A percentile compares a stretch with the other conserved stretches of the same genome.
Conservation (phyloP, 1,140 invertebrate genomes). For the Yoshiicerus persimilis region DNA sequence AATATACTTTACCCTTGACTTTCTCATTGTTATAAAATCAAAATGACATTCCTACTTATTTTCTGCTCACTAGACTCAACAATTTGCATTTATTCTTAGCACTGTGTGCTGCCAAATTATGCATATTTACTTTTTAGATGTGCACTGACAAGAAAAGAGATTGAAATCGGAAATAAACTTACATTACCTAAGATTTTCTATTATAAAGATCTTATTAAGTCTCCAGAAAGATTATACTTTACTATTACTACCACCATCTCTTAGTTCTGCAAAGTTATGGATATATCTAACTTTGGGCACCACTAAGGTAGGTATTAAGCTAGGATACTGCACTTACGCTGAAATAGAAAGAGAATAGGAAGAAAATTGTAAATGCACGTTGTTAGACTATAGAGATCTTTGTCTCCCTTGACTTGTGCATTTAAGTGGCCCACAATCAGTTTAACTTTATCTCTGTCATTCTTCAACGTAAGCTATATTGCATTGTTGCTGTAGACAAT, state of each 20-base stretch:
- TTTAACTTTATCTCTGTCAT: constrained; percentile 6
- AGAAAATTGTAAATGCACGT: neutral
- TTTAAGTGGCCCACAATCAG: constrained; percentile 3
- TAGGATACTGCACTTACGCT: neutral
- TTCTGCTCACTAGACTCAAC: neutral
- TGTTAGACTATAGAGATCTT: neutral
- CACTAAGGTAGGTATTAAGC: neutral
- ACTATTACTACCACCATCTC: too few species aligned
- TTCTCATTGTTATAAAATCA: neutral
- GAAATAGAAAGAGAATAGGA: neutral
- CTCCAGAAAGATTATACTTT: too few species aligned
- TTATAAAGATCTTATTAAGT: too few species aligned
- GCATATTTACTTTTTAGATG: neutral
- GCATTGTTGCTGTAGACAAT: constrained; percentile 5
- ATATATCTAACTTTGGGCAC: neutral
- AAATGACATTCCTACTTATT: neutral
- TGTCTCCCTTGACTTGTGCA: constrained; percentile 1
- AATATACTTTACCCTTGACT: neutral
- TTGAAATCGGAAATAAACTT: neutral
- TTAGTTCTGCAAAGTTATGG: neutral
- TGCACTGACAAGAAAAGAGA: neutral
- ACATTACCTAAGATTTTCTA: too few species aligned
- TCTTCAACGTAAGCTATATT: neutral
- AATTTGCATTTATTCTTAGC: neutral
- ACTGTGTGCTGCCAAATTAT: neutral